These are phyloP conservation scores for Drosophila leonis DNA, from an alignment of 2,888 invertebrate species.

Conservation along the genomic window DNA sequence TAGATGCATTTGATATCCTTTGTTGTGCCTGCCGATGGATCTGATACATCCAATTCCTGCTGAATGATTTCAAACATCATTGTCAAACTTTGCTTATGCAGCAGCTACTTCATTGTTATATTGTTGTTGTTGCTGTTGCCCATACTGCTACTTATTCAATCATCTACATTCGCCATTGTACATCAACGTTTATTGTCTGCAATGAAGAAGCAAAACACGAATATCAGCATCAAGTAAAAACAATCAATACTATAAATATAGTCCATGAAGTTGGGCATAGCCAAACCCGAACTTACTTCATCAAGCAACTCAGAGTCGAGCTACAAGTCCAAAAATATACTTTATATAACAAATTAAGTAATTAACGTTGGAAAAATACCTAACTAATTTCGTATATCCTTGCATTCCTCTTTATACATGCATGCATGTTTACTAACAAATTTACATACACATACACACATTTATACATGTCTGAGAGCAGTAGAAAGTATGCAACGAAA, in stretches of 20 bases:
- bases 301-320: no score
- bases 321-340: no score
- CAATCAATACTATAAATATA: no score
- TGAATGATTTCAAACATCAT: slow-evolving; percentile 51
- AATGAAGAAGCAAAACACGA: not conserved
- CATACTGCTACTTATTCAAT: not conserved
- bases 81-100: slow-evolving; percentile 8
- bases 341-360: no score
- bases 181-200: not conserved
- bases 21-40: not conserved
- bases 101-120: slow-evolving; percentile 3
- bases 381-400: no score
- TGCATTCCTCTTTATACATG: no score
- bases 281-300: no score
- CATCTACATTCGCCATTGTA: not conserved
- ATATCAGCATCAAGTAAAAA: not conserved
- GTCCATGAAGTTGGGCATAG: no score
- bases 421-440: no score
- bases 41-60: slow-evolving; percentile 19
- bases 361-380: no score
- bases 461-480: no score
- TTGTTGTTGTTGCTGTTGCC: not conserved
- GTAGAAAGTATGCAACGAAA: not conserved
- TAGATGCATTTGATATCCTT: slow-evolving; percentile 53
- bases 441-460: no score